These are phyloP conservation scores for Streptopelia turtur DNA, from an alignment of 2,797 vertebrate genomes.

Conservation along the genomic window DNA sequence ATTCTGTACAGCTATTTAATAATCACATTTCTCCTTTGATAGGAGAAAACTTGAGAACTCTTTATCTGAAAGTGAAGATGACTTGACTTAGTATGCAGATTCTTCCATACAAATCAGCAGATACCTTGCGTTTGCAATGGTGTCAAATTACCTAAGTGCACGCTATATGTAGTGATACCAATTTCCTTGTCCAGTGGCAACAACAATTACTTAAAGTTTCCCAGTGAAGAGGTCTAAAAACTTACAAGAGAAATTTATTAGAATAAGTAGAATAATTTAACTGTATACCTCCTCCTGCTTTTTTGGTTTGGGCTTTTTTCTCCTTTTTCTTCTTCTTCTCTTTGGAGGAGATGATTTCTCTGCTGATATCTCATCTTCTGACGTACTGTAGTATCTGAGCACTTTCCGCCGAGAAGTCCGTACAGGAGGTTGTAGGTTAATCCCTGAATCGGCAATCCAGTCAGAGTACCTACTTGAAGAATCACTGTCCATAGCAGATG, in stretches of 20 bases:
- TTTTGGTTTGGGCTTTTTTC: slow-evolving; percentile 77
- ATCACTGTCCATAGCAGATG: slow-evolving; percentile 72
- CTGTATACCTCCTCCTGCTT: slow-evolving; percentile 71
- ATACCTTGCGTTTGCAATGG: neutral
- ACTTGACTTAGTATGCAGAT: neutral
- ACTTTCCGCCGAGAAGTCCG: slow-evolving; percentile 83
- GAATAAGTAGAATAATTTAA: fast-evolving
- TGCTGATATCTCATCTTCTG: slow-evolving; percentile 88
- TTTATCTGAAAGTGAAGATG: neutral
- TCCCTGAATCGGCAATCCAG: slow-evolving; percentile 94
- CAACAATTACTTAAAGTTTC: neutral
- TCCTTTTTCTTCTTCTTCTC: slow-evolving; percentile 78
- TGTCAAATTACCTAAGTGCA: neutral
- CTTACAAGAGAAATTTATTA: neutral
- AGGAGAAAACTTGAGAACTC: neutral
- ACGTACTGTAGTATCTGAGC: slow-evolving; percentile 84
- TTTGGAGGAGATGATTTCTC: slow-evolving; percentile 78
- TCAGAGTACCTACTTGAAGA: slow-evolving; percentile 94
- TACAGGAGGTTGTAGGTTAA: slow-evolving; percentile 88
- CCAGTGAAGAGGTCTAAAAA: neutral
- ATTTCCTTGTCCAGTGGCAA: neutral
- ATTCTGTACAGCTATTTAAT: neutral
- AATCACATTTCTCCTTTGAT: neutral
- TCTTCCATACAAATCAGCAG: neutral
- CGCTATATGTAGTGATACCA: neutral